Base-by-base conservation (phyloP, 2,888 invertebrate species). In the Drosophila acutilabella region DNA sequence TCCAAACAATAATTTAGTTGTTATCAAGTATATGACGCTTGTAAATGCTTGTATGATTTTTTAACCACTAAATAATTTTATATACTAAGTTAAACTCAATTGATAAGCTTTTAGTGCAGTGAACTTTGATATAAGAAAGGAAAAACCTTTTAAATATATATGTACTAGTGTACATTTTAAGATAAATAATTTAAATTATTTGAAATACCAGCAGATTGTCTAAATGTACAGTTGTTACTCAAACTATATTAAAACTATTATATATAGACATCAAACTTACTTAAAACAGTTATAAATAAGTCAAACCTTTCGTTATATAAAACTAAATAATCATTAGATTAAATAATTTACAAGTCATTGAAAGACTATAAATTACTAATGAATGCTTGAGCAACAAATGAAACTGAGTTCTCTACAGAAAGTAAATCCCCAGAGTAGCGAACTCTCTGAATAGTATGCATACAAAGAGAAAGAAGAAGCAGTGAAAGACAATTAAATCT, bases 341-440 rank as follows among this genome's bases (percentile, higher is more conserved):
- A 47, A 53, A 33, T 33, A 26, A 52, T 26, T 45, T 47, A 4
- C 5, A n/a, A 48, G 52, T 65, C 65, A 65, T 53, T 47, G 59
- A 47, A n/a, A 33, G 18, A n/a, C 40, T 16, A 60, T 65, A 47
- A 64, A 58, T 58, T 20, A 45, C 41, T 23, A 52, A 47, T 40
- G 48, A 58, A 41, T 52, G 54, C 41, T 54, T 60, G 60, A 48
- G 41, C 48, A 58, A 40, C 54, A n/a, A 62, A 48, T 48, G 38
- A 61, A 30, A 36, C 20, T 52, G 33, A 64, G 30, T 64, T 52
- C 51, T 59, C 41, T 8, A 26, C 33, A 30, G 7, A 23, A 42
- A 44, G 66, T 69, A 50, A 45, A 50, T 59, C 59, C 69, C 68
- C 66, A 30, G 30, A 30, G 30, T 18, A 0, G 3, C 4, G 1